phyloP scores from a whole-genome alignment of 1,140 invertebrate species.

The Zaprionus ghesquierei region DNA sequence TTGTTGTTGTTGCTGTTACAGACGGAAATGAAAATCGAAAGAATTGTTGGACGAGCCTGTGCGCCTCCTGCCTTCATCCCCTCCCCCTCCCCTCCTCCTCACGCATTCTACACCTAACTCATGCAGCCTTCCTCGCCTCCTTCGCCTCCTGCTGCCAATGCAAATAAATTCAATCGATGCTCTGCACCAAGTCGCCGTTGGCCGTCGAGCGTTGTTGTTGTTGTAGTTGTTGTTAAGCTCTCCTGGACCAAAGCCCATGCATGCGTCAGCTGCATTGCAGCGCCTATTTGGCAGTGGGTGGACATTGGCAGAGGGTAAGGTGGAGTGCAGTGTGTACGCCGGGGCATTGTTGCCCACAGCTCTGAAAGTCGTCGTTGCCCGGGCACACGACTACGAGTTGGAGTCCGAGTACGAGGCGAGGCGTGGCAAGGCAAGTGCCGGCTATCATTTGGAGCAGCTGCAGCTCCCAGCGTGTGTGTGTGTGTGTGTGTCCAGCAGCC shows the following conservation, averaged over 20 bases:
- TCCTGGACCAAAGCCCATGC: slow-evolving; percentile 40
- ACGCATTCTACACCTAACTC: slow-evolving; percentile 18
- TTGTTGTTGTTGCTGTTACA: slow-evolving; percentile 58
- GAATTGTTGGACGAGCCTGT: slow-evolving; percentile 67
- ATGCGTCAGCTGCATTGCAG: slow-evolving; percentile 66
- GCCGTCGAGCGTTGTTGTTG: slow-evolving; percentile 49
- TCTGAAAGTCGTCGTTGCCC: slow-evolving; percentile 42
- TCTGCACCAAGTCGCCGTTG: slow-evolving; percentile 52
- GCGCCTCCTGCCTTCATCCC: slow-evolving; percentile 26
- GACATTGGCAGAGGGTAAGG: background rate
- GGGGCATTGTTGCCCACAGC: slow-evolving; percentile 7
- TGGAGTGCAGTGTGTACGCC: background rate
- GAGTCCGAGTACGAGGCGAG: background rate
- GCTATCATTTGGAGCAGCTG: slow-evolving; percentile 4
- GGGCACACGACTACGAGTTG: slow-evolving; percentile 27
- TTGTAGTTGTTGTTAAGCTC: slow-evolving; percentile 44
- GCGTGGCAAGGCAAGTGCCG: background rate
- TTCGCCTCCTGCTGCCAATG: slow-evolving; percentile 30
- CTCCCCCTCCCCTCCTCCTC: slow-evolving; percentile 15
- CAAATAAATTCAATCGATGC: slow-evolving; percentile 82
- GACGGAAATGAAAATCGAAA: slow-evolving; percentile 80
- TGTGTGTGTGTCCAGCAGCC: slow-evolving; percentile 26
- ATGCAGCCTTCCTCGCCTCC: background rate
- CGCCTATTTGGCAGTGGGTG: slow-evolving; percentile 16
- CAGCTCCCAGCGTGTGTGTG: background rate